Base-by-base conservation (phyloP, 2,888 invertebrate genomes). In the Clivina fossor region DNA sequence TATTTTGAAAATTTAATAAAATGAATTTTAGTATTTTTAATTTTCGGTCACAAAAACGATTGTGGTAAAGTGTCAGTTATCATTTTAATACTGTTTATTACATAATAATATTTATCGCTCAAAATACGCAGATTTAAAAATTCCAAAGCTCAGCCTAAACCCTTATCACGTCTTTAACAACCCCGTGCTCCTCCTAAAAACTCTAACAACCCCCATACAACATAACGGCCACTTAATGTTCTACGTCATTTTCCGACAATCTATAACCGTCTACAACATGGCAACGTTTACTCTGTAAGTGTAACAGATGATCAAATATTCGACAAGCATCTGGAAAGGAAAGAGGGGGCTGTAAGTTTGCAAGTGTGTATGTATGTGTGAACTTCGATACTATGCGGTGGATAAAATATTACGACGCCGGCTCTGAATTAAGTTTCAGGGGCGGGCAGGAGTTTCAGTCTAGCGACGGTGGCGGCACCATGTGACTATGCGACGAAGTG, bases 291-390 rank as follows among this genome's bases (percentile, higher is more conserved):
- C 16, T 4, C 15, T 26, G 43, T n/a, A n/a, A n/a, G 19, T 30
- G 44, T 44, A 44, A 44, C 44, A 44, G 44, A 44, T 44, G 44
- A 44, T 44, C 44, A 44, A 44, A 44, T 44, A 44, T 44, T 44
- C 44, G 44, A 44, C 44, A 44, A 44, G 44, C 44, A 44, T 30
- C 44, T 44, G 32, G 38, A 38, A 16, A 19, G 20, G 20, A 3
- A 19, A 16, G 20, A n/a, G 20, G 3, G 11, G 38, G 8, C 19
- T 9, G 11, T 37, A 18, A 15, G 19, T 19, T 18, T 22, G 44
- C 44, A 11, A 28, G 44, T 16, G 28, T 44, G n/a, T n/a, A n/a
- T n/a, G n/a, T n/a, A n/a, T n/a, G n/a, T n/a, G n/a, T n/a, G n/a
- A n/a, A n/a, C n/a, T n/a, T n/a, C n/a, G n/a, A n/a, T n/a, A n/a